A percentile compares a stretch with the other conserved stretches of the same genome.
Evolutionary conservation across 2,888 invertebrate species (phyloP).

Genomic region (Oscheius sp.): DNA sequence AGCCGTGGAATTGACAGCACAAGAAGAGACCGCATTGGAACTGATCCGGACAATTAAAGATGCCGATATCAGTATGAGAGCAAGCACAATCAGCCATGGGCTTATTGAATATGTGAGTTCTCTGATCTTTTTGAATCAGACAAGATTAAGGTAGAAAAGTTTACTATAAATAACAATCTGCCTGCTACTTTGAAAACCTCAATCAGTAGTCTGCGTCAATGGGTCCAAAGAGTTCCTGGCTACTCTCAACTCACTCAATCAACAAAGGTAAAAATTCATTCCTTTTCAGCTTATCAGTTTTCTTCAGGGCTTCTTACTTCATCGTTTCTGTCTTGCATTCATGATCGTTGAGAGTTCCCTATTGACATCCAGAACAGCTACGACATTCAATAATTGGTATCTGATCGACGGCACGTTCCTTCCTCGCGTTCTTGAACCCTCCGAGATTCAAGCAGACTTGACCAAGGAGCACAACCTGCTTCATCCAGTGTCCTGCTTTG

Average conservation of each 20-base stretch:
- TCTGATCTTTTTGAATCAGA: neutral
- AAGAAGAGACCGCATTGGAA: constrained; percentile 6
- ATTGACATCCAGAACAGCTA: constrained; percentile 47
- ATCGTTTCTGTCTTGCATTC: constrained; percentile 50
- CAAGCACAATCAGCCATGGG: constrained; percentile 26
- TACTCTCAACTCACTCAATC: constrained; percentile 37
- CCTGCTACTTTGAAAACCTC: constrained; percentile 44
- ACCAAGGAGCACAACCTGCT: constrained; percentile 36
- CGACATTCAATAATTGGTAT: constrained; percentile 50
- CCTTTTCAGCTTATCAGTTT: neutral
- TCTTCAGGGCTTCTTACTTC: constrained; percentile 45
- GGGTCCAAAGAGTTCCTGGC: constrained; percentile 44
- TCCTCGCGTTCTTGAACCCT: neutral
- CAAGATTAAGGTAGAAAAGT: constrained; percentile 5
- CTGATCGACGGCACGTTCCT: constrained; percentile 25
- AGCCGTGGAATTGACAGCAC: constrained; percentile 5
- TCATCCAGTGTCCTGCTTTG: constrained; percentile 42
- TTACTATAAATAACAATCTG: constrained; percentile 39
- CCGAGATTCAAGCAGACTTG: neutral
- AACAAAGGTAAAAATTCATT: constrained; percentile 22
- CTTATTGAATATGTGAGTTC: constrained; percentile 5
- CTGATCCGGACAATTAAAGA: constrained; percentile 11
- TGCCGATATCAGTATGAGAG: constrained; percentile 2
- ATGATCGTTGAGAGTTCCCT: constrained; percentile 53
- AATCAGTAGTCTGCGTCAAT: constrained; percentile 42